Evolutionary conservation across 2,113 vertebrate genomes (phyloP), one percentile per base, ranked within the genome.

Genomic region (Nipponia nippon): DNA sequence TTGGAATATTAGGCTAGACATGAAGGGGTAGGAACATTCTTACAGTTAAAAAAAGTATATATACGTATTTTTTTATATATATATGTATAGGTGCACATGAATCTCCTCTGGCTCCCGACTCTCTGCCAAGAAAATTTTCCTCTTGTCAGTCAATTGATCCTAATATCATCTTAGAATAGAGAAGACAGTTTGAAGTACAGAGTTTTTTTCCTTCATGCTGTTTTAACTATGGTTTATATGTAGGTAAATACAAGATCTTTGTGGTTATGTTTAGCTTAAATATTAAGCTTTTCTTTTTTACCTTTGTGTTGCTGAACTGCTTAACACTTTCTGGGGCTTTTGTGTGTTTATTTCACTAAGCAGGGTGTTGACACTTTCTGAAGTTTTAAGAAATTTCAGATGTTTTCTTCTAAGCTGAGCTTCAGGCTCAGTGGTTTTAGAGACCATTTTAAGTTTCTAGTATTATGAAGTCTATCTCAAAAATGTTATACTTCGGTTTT

Each of bases 1-100:
- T 96, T 97, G 96, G 90, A 94, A 93, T 96, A 98, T 97, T 97
- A 97, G 93, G 95, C 63, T 90, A 97, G 96, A 97, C 87, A 89
- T 83, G 70, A 93, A 97, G 34, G 78, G 67, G 69, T 96, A 96
- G 91, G 94, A 98, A 96, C 61, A 96, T 93, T 93, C 89, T 81
- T 95, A 88, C 81, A 94, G 91, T 96, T 93, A 80, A 96, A 97
- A 93, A 92, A 96, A 83, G 18, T 69, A 32, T 56, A 56, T 75
- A 52, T 58, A 34, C 23, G 53, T 84, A 53, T 30, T 42, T 30
- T 46, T 36, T 22, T 42, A 32, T 27, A 70, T 16, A n/a, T 16
- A 38, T 66, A 7, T 47, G 29, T 96, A 92, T 94, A 93, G 93
- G 92, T 98, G 84, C 91, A 91, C 93, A 91, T 93, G 67, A 97